Evolutionary conservation across 2,888 invertebrate genomes (phyloP), one percentile per base, ranked within the genome.

Genomic region (Norana najaformis): DNA sequence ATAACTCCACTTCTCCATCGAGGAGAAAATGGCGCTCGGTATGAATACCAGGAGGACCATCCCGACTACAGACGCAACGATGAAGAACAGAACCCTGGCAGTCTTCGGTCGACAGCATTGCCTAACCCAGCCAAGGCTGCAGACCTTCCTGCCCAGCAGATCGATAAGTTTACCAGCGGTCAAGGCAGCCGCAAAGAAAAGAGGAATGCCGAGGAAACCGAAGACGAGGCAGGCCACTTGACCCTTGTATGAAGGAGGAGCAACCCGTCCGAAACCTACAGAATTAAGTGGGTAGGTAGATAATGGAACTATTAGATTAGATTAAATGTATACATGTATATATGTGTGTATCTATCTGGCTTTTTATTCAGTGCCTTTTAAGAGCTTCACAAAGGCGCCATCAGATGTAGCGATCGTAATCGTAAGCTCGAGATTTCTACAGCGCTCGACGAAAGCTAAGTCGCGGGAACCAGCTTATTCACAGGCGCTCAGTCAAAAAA

Each of bases 201-300:
- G 89, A n/a, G 91, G 91, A 23, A 90, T 91, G 34, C 91, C 91
- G 34, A 91, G 14, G 23, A 89, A n/a, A 23, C 88, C 89, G 83
- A 82, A 91, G 91, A 91, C 35, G 30, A 90, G 38, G 83, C 90
- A 90, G 90, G 53, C 30, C 41, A 91, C 89, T 14, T 47, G 88
- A 23, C 91, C 69, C 69, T 69, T 30, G n/a, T 30, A 69, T 0
- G 69, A 69, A 8, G 69, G 30, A 11, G 69, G 69, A 69, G 69
- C 69, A 4, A n/a, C 69, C 8, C 69, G 69, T n/a, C 69, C 69
- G 69, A 69, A 69, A 1, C 69, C 69, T 69, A n/a, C 1, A 69
- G n/a, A 16, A 41, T 41, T 41, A n/a, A n/a, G n/a, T n/a, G n/a
- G n/a, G n/a, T n/a, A n/a, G n/a, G n/a, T n/a, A n/a, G n/a, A n/a